Percentiles rank a stretch among this genome's conserved stretches.
Conservation (phyloP, 2,797 vertebrate species). For the Taeniopygia guttata region DNA sequence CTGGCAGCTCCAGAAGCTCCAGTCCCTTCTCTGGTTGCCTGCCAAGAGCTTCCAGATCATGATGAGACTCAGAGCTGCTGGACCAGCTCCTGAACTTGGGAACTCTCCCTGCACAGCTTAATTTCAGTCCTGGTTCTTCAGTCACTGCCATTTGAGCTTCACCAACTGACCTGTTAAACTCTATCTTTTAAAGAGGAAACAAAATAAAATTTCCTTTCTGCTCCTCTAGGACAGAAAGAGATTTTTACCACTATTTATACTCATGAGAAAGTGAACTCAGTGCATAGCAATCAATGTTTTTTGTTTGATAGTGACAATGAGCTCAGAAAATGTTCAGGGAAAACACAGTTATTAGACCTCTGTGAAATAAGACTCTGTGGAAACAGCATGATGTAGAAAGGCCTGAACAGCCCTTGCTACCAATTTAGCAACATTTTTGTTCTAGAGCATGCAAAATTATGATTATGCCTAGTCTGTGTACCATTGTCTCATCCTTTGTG, state of each 20-base stretch:
- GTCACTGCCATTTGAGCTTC: too few relatives aligned
- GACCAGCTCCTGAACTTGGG: background rate
- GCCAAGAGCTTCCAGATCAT: background rate
- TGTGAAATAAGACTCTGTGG: background rate
- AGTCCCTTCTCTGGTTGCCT: background rate
- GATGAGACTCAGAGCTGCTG: background rate
- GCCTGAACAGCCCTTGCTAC: background rate
- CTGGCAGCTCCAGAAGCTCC: background rate
- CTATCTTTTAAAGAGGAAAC: background rate
- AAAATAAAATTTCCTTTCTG: background rate
- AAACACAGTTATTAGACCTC: background rate
- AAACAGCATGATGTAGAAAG: background rate
- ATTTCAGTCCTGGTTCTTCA: background rate
- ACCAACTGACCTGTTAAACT: background rate
- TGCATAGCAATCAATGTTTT: background rate
- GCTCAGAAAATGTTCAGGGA: background rate
- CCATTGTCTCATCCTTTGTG: background rate
- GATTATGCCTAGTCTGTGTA: background rate
- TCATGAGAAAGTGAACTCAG: background rate
- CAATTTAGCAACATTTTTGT: background rate
- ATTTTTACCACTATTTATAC: background rate
- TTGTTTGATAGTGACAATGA: background rate
- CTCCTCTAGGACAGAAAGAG: background rate
- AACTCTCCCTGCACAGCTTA: accelerated
- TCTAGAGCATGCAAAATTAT: background rate